These are phyloP conservation scores for Schizotus pectinicornis DNA, from an alignment of 2,888 invertebrate species.

Conservation along the genomic window DNA sequence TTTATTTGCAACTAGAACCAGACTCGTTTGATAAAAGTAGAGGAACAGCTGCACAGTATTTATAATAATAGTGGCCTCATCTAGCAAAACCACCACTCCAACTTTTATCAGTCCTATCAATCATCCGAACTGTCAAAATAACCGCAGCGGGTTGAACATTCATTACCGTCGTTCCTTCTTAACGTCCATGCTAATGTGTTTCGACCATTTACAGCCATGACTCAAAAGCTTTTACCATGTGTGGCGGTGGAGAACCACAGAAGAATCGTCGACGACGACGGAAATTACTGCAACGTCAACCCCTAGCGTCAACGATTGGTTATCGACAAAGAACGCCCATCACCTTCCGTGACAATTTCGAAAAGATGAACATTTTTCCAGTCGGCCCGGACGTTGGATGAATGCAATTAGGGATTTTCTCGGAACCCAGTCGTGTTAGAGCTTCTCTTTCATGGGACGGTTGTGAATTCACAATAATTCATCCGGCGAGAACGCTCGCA, in stretches of 20 bases:
- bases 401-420: constrained; percentile 30
- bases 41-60: constrained; percentile 24
- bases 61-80: constrained; percentile 17
- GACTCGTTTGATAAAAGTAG: constrained; percentile 9
- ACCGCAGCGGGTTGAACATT: constrained; percentile 36
- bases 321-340: too few relatives aligned
- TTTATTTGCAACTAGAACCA: constrained; percentile 14
- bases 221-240: constrained; percentile 23
- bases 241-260: too few relatives aligned
- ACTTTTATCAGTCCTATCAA: constrained; percentile 38
- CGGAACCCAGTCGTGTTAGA: constrained; percentile 14
- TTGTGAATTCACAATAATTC: constrained; percentile 29
- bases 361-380: constrained; percentile 24
- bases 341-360: neutral
- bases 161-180: constrained; percentile 33
- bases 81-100: constrained; percentile 31
- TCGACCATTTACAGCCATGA: constrained; percentile 30
- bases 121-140: constrained; percentile 38
- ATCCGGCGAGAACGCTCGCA: constrained; percentile 23
- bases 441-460: constrained; percentile 20
- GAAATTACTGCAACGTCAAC: too few relatives aligned
- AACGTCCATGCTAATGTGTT: constrained; percentile 30
- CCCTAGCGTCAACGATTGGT: too few relatives aligned
- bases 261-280: too few relatives aligned
- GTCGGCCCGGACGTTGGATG: constrained; percentile 23